Percentiles rank a stretch among this genome's conserved stretches.
Evolutionary conservation across 2,888 invertebrate species (phyloP).

Genomic region (Drosophila prostipennis): DNA sequence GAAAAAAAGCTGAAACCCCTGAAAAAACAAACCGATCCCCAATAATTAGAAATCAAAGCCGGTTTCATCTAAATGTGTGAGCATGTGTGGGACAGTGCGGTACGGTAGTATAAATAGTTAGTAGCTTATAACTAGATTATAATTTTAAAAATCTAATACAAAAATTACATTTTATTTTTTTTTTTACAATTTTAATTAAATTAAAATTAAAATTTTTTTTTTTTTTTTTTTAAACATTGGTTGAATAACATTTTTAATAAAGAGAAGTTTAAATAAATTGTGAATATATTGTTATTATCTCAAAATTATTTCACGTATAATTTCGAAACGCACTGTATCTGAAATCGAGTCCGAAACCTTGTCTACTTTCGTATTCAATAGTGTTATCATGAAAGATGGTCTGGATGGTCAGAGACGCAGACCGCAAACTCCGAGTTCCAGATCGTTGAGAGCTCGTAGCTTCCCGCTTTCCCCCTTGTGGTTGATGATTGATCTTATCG

Average conservation of each 20-base stretch:
- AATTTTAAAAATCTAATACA: background rate
- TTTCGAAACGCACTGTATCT: constrained; percentile 18
- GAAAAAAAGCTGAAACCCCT: background rate
- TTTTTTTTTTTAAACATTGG: too few species aligned
- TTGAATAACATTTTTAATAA: too few species aligned
- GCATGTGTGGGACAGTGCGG: constrained; percentile 29
- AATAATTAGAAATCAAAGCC: constrained; percentile 80
- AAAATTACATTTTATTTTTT: too few species aligned
- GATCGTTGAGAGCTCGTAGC: constrained; percentile 31
- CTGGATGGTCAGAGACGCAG: constrained; percentile 32
- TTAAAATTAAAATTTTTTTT: too few species aligned
- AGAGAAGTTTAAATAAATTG: too few species aligned
- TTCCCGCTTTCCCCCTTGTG: constrained; percentile 26
- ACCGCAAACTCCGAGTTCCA: constrained; percentile 39
- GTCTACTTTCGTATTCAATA: constrained; percentile 77
- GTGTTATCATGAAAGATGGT: constrained; percentile 70
- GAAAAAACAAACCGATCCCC: constrained; percentile 50
- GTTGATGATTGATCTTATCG: constrained; percentile 76
- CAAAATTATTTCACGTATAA: background rate
- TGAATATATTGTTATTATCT: background rate
- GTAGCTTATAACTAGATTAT: background rate
- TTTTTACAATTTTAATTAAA: too few species aligned
- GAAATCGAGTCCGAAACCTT: constrained; percentile 55
- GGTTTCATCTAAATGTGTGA: constrained; percentile 53
- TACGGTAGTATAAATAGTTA: background rate